A percentile compares a stretch with the other conserved stretches of the same genome.
Conservation (phyloP, 35 echinoderm and acorn worm species). For the Apostichopus parvimensis region DNA sequence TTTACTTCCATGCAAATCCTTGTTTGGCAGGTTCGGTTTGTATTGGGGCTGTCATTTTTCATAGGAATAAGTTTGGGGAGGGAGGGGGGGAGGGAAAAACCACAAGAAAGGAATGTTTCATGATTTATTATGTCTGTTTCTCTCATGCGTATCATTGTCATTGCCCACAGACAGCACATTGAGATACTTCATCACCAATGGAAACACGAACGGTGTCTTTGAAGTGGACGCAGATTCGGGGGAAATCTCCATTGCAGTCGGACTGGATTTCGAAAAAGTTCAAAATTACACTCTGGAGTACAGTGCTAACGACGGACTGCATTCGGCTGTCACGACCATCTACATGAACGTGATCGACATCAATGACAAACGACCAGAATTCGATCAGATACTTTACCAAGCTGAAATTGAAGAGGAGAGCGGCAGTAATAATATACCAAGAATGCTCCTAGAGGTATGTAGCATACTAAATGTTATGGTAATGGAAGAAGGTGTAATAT, state of each 20-base stretch:
- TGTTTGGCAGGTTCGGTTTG: background rate
- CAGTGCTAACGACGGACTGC: slow-evolving; percentile 80
- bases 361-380: slow-evolving; percentile 80
- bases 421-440: slow-evolving; percentile 33
- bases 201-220: slow-evolving; percentile 77
- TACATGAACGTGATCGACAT: slow-evolving; percentile 68
- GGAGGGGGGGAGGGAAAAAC: no score
- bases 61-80: no score
- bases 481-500: no score
- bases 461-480: background rate
- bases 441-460: slow-evolving; percentile 62
- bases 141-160: background rate
- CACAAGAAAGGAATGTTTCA: no score
- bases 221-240: slow-evolving; percentile 70
- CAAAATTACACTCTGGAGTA: slow-evolving; percentile 65
- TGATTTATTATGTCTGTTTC: background rate
- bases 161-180: slow-evolving; percentile 35
- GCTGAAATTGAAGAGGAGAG: slow-evolving; percentile 62
- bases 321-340: slow-evolving; percentile 58
- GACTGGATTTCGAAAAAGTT: slow-evolving; percentile 78
- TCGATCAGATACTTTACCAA: slow-evolving; percentile 47
- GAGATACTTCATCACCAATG: slow-evolving; percentile 66
- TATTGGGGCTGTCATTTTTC: background rate
- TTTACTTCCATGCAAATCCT: background rate
- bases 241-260: slow-evolving; percentile 63